A percentile compares a stretch with the other conserved stretches of the same genome.
phyloP scores from a whole-genome alignment of 2,888 invertebrate species.

The Troilus luridus region DNA sequence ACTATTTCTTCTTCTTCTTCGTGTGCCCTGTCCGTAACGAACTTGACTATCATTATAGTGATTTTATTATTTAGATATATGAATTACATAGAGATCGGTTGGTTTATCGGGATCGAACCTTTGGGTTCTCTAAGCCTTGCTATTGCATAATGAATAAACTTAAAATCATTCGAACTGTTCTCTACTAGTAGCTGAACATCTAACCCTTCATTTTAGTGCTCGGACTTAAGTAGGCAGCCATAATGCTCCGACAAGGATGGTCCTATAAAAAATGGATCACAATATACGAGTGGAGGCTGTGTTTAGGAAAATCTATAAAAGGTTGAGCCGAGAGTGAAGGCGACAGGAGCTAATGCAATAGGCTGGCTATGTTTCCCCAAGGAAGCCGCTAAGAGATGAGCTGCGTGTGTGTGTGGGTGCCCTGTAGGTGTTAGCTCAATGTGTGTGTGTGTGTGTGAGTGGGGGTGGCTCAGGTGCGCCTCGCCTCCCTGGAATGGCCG shows the following conservation, averaged over 20 bases:
- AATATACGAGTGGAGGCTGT: slow-evolving; percentile 26
- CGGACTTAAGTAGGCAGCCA: not conserved
- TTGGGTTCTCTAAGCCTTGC: no score
- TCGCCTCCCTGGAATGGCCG: slow-evolving; percentile 41
- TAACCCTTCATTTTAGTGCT: not conserved
- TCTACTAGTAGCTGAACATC: not conserved
- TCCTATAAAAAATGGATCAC: slow-evolving; percentile 27
- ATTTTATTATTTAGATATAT: no score
- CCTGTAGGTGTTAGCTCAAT: not conserved
- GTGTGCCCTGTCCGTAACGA: no score
- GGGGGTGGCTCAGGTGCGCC: slow-evolving; percentile 40
- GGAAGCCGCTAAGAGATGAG: slow-evolving; percentile 47
- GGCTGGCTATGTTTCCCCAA: slow-evolving; percentile 41
- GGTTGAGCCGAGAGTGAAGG: slow-evolving; percentile 42
- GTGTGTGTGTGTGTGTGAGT: slow-evolving; percentile 5
- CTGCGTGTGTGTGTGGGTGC: not conserved
- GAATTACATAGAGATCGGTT: no score
- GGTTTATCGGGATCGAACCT: no score
- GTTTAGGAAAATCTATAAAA: slow-evolving; percentile 46
- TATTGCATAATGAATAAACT: not conserved
- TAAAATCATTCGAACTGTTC: not conserved
- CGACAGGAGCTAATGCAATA: slow-evolving; percentile 43
- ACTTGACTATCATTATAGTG: no score
- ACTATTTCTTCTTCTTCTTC: no score
- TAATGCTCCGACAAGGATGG: not conserved